These are phyloP conservation scores for Heliothis subflexa DNA, from an alignment of 1,140 invertebrate species.

Conservation along the genomic window DNA sequence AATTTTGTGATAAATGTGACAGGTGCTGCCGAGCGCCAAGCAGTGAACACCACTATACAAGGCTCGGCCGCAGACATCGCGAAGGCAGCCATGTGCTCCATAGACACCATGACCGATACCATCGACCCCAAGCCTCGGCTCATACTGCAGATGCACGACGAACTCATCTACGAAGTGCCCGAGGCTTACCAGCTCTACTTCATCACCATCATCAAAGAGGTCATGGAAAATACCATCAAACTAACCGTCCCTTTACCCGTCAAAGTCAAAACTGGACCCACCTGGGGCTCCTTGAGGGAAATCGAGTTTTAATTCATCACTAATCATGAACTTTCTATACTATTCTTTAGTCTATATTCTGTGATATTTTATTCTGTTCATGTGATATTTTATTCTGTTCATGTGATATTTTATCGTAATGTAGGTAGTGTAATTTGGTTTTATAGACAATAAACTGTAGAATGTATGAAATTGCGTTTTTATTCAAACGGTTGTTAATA, in stretches of 20 bases:
- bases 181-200: conserved; percentile 88
- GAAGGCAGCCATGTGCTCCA: conserved; percentile 95
- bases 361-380: conserved; percentile 59
- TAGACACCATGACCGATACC: conserved; percentile 89
- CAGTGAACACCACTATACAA: conserved; percentile 97
- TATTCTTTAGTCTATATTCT: conserved; percentile 47
- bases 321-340: conserved; percentile 51
- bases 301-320: conserved; percentile 47
- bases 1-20: not conserved
- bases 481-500: conserved; percentile 9
- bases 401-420: conserved; percentile 36
- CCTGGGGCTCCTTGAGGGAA: conserved; percentile 92
- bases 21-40: conserved; percentile 97
- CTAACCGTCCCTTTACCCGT: conserved; percentile 94
- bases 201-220: conserved; percentile 89
- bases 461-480: conserved; percentile 13
- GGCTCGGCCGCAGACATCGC: conserved; percentile 98
- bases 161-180: conserved; percentile 97
- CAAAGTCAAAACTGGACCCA: conserved; percentile 92
- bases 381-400: conserved; percentile 40
- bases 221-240: conserved; percentile 93
- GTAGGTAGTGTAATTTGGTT: conserved; percentile 46
- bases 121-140: conserved; percentile 87
- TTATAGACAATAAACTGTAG: conserved; percentile 37
- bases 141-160: conserved; percentile 97